Conservation (phyloP, 2,113 vertebrate species). For the Nicator chloris region DNA sequence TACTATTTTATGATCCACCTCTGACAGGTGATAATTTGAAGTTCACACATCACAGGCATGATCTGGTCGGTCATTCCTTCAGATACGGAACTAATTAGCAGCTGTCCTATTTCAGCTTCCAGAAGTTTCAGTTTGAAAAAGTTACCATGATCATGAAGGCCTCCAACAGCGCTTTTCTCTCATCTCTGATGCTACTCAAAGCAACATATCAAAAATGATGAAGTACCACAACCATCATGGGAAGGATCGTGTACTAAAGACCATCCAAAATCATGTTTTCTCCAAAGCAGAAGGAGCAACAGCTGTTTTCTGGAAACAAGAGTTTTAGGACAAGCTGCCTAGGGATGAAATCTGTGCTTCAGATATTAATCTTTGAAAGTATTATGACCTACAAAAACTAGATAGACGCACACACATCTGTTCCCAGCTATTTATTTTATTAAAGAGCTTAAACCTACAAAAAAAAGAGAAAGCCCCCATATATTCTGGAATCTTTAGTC, state of each 20-base stretch:
- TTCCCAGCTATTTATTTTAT: background rate
- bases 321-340: background rate
- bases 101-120: slow-evolving; percentile 26
- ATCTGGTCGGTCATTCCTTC: background rate
- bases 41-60: background rate
- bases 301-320: background rate
- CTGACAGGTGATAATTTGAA: background rate
- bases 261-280: background rate
- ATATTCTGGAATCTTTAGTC: background rate
- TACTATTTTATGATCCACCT: background rate
- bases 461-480: background rate
- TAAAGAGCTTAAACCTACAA: background rate
- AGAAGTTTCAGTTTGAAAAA: background rate
- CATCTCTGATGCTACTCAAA: background rate
- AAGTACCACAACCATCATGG: background rate
- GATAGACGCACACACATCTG: background rate
- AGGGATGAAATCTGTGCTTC: background rate
- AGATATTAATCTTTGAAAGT: background rate
- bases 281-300: background rate
- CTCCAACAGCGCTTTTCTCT: background rate
- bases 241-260: background rate
- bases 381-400: background rate
- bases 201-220: background rate
- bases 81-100: background rate
- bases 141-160: background rate